Conservation (phyloP, 2,888 invertebrate genomes). For the Xestoiulus laeticollis region DNA sequence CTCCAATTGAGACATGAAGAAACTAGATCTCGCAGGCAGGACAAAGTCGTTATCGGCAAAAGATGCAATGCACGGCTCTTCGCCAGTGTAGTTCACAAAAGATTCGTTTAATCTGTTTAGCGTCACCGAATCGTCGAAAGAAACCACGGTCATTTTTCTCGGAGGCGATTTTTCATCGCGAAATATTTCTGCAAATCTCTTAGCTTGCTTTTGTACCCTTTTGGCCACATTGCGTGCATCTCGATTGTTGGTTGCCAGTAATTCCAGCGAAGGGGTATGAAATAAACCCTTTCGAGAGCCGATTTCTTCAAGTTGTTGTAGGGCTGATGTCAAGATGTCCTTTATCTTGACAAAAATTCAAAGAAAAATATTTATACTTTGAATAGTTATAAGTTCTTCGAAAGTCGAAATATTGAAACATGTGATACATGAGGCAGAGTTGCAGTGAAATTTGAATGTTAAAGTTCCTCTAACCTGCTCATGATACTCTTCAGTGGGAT, state of each 20-base stretch:
- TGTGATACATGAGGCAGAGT: no score
- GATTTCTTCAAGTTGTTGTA: background rate
- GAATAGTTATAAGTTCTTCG: background rate
- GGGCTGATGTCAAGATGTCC: background rate
- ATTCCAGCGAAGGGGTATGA: background rate
- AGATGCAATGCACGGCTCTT: background rate
- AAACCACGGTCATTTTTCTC: background rate
- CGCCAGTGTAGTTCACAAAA: conserved; percentile 1
- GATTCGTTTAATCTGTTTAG: background rate
- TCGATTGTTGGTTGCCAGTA: conserved; percentile 25
- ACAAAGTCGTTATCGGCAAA: background rate
- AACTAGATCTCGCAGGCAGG: conserved; percentile 23
- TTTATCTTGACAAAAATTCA: background rate
- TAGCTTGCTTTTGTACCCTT: background rate
- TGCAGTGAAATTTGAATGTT: background rate
- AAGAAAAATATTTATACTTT: background rate
- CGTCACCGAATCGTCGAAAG: background rate
- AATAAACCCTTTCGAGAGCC: background rate
- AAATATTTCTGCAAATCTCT: background rate
- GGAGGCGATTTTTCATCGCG: background rate
- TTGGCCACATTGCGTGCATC: conserved; percentile 6
- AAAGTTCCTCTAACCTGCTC: background rate
- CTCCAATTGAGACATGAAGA: conserved; percentile 39
- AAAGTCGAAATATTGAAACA: no score
- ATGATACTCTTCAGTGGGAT: background rate